Percentiles rank a stretch among this genome's conserved stretches.
These are phyloP conservation scores for Drosophila acutilabella DNA, from an alignment of 2,888 invertebrate genomes.

Conservation along the genomic window DNA sequence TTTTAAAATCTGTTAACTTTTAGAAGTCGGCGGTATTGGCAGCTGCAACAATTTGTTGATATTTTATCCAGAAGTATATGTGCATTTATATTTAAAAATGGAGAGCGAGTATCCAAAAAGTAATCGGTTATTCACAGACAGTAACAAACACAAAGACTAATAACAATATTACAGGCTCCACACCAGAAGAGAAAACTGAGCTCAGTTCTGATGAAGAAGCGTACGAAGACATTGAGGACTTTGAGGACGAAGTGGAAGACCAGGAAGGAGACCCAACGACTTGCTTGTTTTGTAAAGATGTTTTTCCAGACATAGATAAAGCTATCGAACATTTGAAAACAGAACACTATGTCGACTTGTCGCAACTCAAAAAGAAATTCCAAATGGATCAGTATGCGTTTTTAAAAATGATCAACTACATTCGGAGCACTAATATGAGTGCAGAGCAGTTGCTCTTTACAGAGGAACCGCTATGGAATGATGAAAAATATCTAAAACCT, in stretches of 20 bases:
- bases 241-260: constrained; percentile 86
- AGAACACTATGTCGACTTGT: constrained; percentile 89
- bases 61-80: background rate
- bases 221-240: constrained; percentile 61
- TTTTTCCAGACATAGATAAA: constrained; percentile 87
- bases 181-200: constrained; percentile 13
- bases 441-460: constrained; percentile 87
- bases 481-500: constrained; percentile 92
- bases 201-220: constrained; percentile 60
- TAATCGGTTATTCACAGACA: constrained; percentile 2
- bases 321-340: constrained; percentile 89
- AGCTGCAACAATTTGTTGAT: background rate
- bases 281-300: constrained; percentile 91
- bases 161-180: background rate
- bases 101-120: constrained; percentile 30
- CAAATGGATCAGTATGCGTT: constrained; percentile 93
- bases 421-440: constrained; percentile 87
- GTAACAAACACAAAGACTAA: background rate
- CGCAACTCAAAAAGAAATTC: constrained; percentile 88
- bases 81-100: constrained; percentile 27
- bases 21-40: background rate
- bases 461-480: constrained; percentile 88
- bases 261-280: constrained; percentile 81
- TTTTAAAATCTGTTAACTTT: constrained; percentile 24
- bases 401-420: constrained; percentile 92